Evolutionary conservation across 2,113 vertebrate genomes (phyloP), one percentile per base, ranked within the genome.

Genomic region (Silurus meridionalis): DNA sequence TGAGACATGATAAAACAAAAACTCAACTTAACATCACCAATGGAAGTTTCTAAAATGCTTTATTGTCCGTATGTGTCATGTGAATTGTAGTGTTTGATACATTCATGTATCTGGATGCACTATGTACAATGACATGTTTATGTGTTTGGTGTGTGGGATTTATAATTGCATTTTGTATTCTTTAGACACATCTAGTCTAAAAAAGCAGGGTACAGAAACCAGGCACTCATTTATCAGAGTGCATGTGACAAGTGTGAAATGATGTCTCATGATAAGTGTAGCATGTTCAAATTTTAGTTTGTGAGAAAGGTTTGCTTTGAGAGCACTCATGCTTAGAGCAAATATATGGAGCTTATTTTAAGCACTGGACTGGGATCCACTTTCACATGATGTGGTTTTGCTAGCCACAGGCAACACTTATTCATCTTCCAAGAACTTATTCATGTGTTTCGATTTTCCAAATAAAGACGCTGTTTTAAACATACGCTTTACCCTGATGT

Each of bases 391-490:
- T 61, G 37, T 75, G 61, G 82, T 72, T 83, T 86, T 83, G 52
- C 66, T 67, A 53, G 55, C 64, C 64, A 63, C 64, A 86, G 81
- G 74, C 50, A 86, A 86, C 66, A 21, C 7, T 60, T 67, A 67
- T 53, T 72, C 66, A 72, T 72, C 53, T 61, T 58, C 48, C 52
- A 53, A 75, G n/a, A 50, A 50, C 60, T 67, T 85, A 52, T 57
- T 69, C 50, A 74, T 52, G 23, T 60, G 37, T 28, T 83, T 57
- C 86, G 48, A 13, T 74, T 53, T 71, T 63, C 8, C 28, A 55
- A 57, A 85, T n/a, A 84, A 74, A 74, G 79, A 82, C 58, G 4
- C 55, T 82, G 78, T 50, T 88, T 88, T n/a, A 72, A 37, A 5
- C 6, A 37, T 37, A 2, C 66, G 14, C 48, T 58, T 57, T 55